Conservation (phyloP, 1,140 invertebrate genomes). For the Glomeris maerens region DNA sequence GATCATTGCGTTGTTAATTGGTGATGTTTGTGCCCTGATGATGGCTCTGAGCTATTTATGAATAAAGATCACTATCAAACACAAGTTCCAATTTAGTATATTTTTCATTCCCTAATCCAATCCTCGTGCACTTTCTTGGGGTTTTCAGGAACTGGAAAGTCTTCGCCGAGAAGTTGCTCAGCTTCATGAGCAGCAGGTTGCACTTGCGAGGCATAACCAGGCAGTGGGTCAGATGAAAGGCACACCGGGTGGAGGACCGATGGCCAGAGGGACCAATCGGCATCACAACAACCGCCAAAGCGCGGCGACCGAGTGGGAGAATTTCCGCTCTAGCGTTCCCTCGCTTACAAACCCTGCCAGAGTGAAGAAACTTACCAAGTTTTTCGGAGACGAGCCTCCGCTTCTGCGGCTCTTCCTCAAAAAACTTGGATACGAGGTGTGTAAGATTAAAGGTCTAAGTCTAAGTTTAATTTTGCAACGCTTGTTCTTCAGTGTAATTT, state of each 20-base stretch:
- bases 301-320: slow-evolving; percentile 23
- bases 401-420: slow-evolving; percentile 75
- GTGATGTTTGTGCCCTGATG: no score
- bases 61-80: no score
- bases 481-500: no score
- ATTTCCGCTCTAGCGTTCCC: slow-evolving; percentile 29
- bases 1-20: no score
- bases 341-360: slow-evolving; percentile 53
- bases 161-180: slow-evolving; percentile 68
- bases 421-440: slow-evolving; percentile 88
- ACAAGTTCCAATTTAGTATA: no score
- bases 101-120: no score
- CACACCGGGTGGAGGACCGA: neutral
- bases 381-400: slow-evolving; percentile 86
- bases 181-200: slow-evolving; percentile 43
- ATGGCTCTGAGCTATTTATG: no score
- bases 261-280: no score
- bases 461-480: no score
- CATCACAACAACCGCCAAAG: neutral
- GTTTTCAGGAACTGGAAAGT: slow-evolving; percentile 66
- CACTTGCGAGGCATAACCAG: slow-evolving; percentile 10
- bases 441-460: no score
- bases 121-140: no score
- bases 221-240: neutral
- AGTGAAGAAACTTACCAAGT: slow-evolving; percentile 39